These are phyloP conservation scores for Diabrotica virgifera DNA, from an alignment of 1,140 invertebrate species.

Conservation along the genomic window DNA sequence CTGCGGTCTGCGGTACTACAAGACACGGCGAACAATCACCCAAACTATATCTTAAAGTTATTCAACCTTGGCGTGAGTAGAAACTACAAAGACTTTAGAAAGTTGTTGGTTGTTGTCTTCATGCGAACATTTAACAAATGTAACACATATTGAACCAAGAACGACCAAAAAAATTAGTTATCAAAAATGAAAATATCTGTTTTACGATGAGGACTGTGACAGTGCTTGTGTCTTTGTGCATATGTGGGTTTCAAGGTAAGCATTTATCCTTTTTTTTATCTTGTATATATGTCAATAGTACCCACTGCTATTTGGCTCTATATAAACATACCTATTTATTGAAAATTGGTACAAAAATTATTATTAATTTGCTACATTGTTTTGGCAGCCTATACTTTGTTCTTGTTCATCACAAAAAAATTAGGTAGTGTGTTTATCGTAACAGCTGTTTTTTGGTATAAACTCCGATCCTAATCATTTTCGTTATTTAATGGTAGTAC, in stretches of 20 bases:
- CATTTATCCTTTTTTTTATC: too few relatives aligned
- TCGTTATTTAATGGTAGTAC: too few relatives aligned
- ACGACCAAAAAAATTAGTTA: not conserved
- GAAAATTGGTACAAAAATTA: too few relatives aligned
- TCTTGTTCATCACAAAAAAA: too few relatives aligned
- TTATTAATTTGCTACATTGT: too few relatives aligned
- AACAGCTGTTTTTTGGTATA: too few relatives aligned
- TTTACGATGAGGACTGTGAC: not conserved
- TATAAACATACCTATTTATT: too few relatives aligned
- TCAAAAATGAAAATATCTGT: not conserved
- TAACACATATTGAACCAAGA: not conserved
- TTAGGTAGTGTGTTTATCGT: too few relatives aligned
- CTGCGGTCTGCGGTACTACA: not conserved
- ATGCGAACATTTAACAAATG: not conserved
- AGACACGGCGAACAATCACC: not conserved
- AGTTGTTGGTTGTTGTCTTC: not conserved
- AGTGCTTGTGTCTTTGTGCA: not conserved
- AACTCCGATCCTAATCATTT: too few relatives aligned
- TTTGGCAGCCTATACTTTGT: too few relatives aligned
- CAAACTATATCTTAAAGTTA: not conserved
- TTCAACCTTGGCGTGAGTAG: constrained; percentile 1
- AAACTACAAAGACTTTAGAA: constrained; percentile 3
- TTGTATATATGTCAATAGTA: too few relatives aligned
- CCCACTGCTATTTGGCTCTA: too few relatives aligned
- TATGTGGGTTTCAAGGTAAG: not conserved